phyloP scores from a whole-genome alignment of 2,797 vertebrate genomes.

The Paguma larvata region DNA sequence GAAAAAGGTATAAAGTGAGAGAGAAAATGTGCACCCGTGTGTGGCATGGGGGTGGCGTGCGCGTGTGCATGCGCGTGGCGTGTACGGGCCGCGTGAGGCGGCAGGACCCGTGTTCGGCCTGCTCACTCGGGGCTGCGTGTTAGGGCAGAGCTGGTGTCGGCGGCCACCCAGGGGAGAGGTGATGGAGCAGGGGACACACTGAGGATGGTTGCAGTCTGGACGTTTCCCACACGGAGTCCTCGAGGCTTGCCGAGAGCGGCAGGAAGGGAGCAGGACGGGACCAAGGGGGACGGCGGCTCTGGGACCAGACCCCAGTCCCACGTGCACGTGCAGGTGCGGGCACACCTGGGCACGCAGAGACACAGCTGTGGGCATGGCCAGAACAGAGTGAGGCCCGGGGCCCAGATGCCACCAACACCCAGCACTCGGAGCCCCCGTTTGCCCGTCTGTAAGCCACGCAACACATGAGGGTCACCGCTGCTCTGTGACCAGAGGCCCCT shows the following conservation, averaged over 20 bases:
- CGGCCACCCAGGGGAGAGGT: not conserved
- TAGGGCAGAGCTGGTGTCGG: not conserved
- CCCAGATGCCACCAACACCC: not conserved
- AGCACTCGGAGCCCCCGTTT: not conserved
- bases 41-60: not conserved
- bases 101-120: not conserved
- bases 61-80: not conserved
- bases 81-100: not conserved
- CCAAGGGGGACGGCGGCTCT: not conserved
- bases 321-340: fast-evolving
- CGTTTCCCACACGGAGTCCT: not conserved
- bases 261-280: not conserved
- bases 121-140: not conserved
- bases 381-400: not conserved
- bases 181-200: not conserved
- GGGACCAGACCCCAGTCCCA: not conserved
- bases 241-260: not conserved
- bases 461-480: not conserved
- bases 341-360: not conserved
- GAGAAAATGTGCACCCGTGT: not conserved
- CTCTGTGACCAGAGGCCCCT: not conserved
- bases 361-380: not conserved
- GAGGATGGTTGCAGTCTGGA: not conserved
- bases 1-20: not conserved
- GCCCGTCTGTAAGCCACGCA: not conserved